These are phyloP conservation scores for Laterallus jamaicensis DNA, from an alignment of 2,113 vertebrate genomes.

Conservation along the genomic window DNA sequence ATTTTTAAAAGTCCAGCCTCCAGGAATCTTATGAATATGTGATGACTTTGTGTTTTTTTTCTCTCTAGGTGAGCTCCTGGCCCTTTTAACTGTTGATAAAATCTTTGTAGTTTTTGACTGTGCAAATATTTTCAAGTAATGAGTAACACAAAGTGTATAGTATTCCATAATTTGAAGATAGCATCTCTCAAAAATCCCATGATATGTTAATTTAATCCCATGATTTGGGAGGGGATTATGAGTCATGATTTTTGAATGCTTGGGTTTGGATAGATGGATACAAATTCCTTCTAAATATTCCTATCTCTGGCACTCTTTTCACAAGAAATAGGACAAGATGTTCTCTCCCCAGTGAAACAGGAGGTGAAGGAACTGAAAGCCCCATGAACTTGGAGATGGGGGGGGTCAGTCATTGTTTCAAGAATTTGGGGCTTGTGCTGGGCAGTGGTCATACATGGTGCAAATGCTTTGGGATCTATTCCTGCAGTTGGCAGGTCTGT, in stretches of 20 bases:
- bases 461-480: neutral
- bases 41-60: neutral
- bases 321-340: conserved; percentile 5
- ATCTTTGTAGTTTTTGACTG: neutral
- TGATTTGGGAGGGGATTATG: conserved; percentile 48
- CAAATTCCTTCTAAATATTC: conserved; percentile 21
- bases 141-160: neutral
- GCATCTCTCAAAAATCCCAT: conserved; percentile 4
- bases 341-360: neutral
- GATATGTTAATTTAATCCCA: conserved; percentile 52
- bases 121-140: neutral
- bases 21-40: conserved; percentile 54
- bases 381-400: neutral
- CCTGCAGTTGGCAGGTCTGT: fast-evolving
- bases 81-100: conserved; percentile 27
- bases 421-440: neutral
- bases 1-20: conserved; percentile 51
- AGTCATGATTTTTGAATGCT: conserved; percentile 55
- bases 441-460: neutral
- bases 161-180: neutral
- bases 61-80: conserved; percentile 6
- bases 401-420: neutral
- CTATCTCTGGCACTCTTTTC: neutral
- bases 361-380: neutral
- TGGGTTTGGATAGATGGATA: conserved; percentile 43